Evolutionary conservation across 2,797 vertebrate genomes (phyloP).

Genomic region (Spea hammondii): DNA sequence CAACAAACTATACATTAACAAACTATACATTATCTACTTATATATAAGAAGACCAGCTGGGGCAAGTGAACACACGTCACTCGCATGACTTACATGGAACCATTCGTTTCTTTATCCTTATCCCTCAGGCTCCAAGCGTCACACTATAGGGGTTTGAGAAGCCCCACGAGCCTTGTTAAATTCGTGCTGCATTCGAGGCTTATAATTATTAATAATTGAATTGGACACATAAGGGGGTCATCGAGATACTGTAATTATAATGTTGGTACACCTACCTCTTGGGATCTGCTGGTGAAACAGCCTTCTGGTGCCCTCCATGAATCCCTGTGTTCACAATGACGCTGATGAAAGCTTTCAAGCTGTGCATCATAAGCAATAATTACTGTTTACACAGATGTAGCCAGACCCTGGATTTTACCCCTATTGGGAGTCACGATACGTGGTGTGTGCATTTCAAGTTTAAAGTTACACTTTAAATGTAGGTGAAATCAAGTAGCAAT

Average conservation of each 20-base stretch:
- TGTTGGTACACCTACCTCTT: not conserved
- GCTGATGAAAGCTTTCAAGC: too few relatives aligned
- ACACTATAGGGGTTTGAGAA: not conserved
- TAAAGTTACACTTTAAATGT: too few relatives aligned
- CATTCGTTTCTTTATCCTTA: not conserved
- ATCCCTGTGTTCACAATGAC: not conserved
- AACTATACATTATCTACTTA: too few relatives aligned
- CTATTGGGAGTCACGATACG: not conserved
- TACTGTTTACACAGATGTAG: not conserved
- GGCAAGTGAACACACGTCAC: too few relatives aligned
- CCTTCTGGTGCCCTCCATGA: not conserved
- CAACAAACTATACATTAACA: too few relatives aligned
- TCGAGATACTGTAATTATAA: conserved; percentile 17
- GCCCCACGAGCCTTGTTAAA: conserved; percentile 24
- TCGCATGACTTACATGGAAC: not conserved
- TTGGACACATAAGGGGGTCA: conserved; percentile 1
- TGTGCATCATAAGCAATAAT: not conserved
- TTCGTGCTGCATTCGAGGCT: not conserved
- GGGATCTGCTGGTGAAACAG: not conserved
- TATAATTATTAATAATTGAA: conserved; percentile 37
- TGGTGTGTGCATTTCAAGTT: too few relatives aligned
- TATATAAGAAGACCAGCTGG: too few relatives aligned
- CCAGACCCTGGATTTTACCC: not conserved
- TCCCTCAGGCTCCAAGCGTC: not conserved
- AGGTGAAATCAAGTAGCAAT: too few relatives aligned